Evolutionary conservation across 2,797 vertebrate genomes (phyloP), one percentile per base, ranked within the genome.

Genomic region (Myripristis murdjan): DNA sequence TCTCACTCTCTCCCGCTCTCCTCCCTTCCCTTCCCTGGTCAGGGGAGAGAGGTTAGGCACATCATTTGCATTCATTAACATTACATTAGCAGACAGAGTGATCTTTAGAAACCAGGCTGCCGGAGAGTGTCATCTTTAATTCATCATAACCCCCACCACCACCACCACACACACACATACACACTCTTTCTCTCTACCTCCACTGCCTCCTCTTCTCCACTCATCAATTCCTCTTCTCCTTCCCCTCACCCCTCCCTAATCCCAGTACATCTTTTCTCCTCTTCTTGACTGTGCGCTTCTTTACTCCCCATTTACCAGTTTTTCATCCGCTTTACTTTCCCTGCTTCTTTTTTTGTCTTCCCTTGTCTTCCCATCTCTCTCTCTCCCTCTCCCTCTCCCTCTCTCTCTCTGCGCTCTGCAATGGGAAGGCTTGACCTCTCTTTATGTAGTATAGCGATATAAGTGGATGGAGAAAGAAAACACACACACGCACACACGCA

Each of bases 31-130:
- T 79, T 28, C 59, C 71, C 53, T 84, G 89, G 88, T 92, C 88
- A 89, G 82, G 72, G 84, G 80, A 86, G 87, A 89, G 91, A 91
- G 88, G 91, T 92, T 89, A 85, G 85, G 72, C 82, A 89, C 91
- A 87, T 90, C 80, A 94, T 95, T 95, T 94, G 92, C 94, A 94
- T 95, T 91, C 91, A 94, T 95, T 94, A 94, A 88, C 92, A 95
- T 93, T 87, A 84, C 92, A 93, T 93, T 94, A 94, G 89, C 86
- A 90, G 92, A 89, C 89, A 89, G 90, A 92, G 89, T 90, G 91
- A 93, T 93, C 92, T 93, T 94, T 91, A 91, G 91, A 93, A 92
- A 91, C 85, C 84, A 82, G 78, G 89, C 91, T 89, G 90, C 87
- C 16, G 86, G 88, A 89, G 87, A 91, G 90, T 87, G 89, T 88